Percentiles rank a stretch among this genome's conserved stretches.
phyloP scores from a whole-genome alignment of 2,797 vertebrate genomes.

The Lepilemur septentrionalis region DNA sequence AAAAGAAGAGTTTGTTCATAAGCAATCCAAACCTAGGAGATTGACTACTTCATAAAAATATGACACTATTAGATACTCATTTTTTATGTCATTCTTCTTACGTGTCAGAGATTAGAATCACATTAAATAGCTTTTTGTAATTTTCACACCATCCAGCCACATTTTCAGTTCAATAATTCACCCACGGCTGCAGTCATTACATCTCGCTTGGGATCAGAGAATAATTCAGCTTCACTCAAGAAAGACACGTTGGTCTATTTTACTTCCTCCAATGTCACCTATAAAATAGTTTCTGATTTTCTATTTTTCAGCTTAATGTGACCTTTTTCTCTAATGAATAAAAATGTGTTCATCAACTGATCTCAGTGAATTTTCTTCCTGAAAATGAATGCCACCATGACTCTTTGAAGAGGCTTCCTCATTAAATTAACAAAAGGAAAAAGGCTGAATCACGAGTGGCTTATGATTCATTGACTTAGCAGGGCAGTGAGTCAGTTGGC shows the following conservation, averaged over 20 bases:
- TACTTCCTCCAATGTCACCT: background rate
- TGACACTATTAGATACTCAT: background rate
- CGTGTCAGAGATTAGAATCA: conserved; percentile 48
- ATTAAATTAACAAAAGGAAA: background rate
- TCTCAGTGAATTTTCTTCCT: conserved; percentile 32
- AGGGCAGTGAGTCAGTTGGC: background rate
- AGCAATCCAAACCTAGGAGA: background rate
- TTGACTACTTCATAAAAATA: background rate
- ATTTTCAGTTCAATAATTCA: conserved; percentile 51
- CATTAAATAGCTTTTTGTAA: conserved; percentile 44
- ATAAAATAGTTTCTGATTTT: conserved; percentile 32
- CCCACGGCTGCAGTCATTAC: background rate
- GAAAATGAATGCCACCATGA: background rate
- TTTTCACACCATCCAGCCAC: background rate
- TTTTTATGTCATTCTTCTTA: conserved; percentile 9
- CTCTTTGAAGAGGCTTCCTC: conserved; percentile 14
- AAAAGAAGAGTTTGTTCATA: background rate
- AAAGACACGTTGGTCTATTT: conserved; percentile 12
- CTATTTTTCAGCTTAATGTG: conserved; percentile 35
- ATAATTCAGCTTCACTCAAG: conserved; percentile 52
- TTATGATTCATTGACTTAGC: background rate
- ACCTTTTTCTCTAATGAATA: conserved; percentile 59
- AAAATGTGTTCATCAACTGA: conserved; percentile 56
- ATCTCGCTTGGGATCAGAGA: conserved; percentile 3
- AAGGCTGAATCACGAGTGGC: conserved; percentile 38